phyloP scores from a whole-genome alignment of 2,888 invertebrate species.

The Ctenicera cuprea region DNA sequence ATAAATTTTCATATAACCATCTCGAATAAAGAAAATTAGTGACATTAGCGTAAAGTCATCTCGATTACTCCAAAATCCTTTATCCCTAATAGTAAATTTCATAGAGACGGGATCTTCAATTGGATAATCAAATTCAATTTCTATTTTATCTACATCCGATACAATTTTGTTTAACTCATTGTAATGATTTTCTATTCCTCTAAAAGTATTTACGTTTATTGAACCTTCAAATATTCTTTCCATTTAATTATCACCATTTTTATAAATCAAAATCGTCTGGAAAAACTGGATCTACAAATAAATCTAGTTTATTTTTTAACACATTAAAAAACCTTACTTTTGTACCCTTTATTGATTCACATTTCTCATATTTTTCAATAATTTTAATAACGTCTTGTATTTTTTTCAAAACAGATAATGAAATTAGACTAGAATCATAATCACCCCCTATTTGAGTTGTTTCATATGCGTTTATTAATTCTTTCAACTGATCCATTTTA shows the following conservation, averaged over 20 bases:
- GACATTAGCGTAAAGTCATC: not conserved
- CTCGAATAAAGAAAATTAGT: not conserved
- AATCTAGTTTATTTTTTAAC: too few species aligned
- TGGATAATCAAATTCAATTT: constrained; percentile 17
- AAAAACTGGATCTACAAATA: too few species aligned
- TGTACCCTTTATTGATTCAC: too few species aligned
- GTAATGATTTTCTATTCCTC: constrained; percentile 7
- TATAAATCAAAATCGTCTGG: too few species aligned
- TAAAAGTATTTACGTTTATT: not conserved
- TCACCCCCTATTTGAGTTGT: too few species aligned
- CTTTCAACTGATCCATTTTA: too few species aligned
- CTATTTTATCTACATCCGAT: constrained; percentile 2
- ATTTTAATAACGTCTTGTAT: too few species aligned
- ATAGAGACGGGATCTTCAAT: constrained; percentile 5
- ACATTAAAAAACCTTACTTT: too few species aligned
- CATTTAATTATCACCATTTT: constrained; percentile 3
- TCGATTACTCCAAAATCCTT: constrained; percentile 1
- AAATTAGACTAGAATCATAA: too few species aligned
- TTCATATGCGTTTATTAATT: too few species aligned
- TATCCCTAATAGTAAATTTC: constrained; percentile 2
- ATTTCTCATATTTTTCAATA: too few species aligned
- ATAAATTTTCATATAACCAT: constrained; percentile 6
- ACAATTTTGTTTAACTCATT: not conserved
- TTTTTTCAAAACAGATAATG: too few species aligned
- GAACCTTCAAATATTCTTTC: constrained; percentile 9